Conservation (phyloP, 2,888 invertebrate species). For the Hirudinaria manillensis region DNA sequence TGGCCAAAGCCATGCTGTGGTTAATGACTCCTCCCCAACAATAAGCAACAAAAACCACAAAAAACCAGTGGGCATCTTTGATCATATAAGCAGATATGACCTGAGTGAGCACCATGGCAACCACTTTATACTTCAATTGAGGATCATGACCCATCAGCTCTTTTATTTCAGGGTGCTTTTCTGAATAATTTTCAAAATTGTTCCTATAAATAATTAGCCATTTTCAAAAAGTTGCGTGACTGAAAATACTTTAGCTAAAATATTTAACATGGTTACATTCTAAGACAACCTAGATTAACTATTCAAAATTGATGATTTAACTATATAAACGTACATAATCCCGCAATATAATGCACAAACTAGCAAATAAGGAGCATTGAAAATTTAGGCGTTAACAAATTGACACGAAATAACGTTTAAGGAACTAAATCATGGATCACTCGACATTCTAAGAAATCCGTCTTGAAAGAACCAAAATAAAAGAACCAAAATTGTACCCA, state of each 20-base stretch:
- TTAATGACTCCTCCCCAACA: constrained; percentile 92
- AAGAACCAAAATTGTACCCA: constrained; percentile 81
- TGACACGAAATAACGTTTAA: too few species aligned
- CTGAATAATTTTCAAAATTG: constrained; percentile 56
- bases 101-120: constrained; percentile 77
- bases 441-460: too few species aligned
- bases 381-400: neutral
- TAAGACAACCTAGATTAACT: too few species aligned
- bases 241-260: too few species aligned
- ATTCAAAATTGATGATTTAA: too few species aligned
- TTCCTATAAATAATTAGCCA: too few species aligned
- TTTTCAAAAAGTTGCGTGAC: too few species aligned
- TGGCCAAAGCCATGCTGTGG: constrained; percentile 80
- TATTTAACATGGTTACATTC: too few species aligned
- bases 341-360: too few species aligned
- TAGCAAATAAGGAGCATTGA: neutral
- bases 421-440: too few species aligned
- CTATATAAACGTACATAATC: too few species aligned
- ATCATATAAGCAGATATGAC: constrained; percentile 70
- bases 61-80: constrained; percentile 71
- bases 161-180: constrained; percentile 94
- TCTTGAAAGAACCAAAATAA: too few species aligned
- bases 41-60: constrained; percentile 74
- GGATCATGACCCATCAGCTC: constrained; percentile 78
- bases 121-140: constrained; percentile 84